These are phyloP conservation scores for Eucidaris tribuloides DNA, from an alignment of 35 echinoderm and acorn worm species.

Conservation along the genomic window DNA sequence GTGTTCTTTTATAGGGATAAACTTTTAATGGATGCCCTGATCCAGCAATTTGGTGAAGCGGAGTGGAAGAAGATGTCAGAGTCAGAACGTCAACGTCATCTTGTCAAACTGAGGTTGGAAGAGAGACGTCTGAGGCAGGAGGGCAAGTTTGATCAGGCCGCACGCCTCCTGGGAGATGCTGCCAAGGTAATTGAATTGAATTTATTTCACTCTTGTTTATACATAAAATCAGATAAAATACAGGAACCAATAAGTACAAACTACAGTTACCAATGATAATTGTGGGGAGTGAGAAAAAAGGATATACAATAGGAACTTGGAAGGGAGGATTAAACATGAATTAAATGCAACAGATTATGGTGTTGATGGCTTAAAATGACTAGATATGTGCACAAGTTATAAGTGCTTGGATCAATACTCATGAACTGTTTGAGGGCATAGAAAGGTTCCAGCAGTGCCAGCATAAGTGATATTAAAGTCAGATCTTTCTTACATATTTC, in stretches of 20 bases:
- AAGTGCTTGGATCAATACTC: no score
- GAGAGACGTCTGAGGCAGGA: conserved; percentile 84
- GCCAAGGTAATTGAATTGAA: conserved; percentile 66
- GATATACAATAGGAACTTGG: not conserved
- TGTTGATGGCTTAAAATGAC: no score
- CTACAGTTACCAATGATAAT: not conserved
- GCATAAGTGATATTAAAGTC: no score
- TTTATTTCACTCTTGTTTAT: not conserved
- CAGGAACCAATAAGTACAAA: not conserved
- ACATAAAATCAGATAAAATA: not conserved
- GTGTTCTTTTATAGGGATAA: conserved; percentile 59
- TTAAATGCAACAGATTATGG: no score
- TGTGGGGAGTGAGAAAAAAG: not conserved
- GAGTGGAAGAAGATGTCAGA: conserved; percentile 63
- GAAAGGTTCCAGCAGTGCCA: no score
- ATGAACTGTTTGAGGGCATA: no score
- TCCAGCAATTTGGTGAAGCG: conserved; percentile 56
- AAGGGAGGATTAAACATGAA: no score
- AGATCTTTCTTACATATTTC: no score
- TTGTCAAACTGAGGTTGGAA: conserved; percentile 80
- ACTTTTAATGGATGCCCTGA: conserved; percentile 58
- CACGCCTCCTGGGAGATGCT: conserved; percentile 56
- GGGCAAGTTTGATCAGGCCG: conserved; percentile 79
- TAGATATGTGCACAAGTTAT: no score
- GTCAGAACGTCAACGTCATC: conserved; percentile 50